A percentile compares a stretch with the other conserved stretches of the same genome.
Conservation (phyloP, 2,797 vertebrate genomes). For the Acanthurus lineatus region DNA sequence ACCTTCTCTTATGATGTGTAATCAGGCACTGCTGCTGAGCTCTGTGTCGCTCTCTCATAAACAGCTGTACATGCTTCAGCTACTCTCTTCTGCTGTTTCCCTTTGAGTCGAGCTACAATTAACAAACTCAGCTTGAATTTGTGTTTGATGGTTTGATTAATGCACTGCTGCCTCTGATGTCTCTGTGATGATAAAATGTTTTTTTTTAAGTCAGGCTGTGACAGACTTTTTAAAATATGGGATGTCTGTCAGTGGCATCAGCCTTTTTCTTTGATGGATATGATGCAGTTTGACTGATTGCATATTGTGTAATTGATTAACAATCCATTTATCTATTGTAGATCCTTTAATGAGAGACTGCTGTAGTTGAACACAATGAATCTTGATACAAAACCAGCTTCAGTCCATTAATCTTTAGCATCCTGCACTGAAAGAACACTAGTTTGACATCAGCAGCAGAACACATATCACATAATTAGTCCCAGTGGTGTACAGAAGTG, state of each 20-base stretch:
- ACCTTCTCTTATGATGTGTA: neutral
- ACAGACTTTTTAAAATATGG: neutral
- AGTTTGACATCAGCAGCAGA: neutral
- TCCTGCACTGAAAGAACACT: neutral
- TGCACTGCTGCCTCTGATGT: neutral
- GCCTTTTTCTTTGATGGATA: constrained; percentile 1
- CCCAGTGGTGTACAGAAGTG: neutral
- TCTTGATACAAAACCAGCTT: no score
- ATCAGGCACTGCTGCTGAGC: constrained; percentile 1
- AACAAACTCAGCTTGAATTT: constrained; percentile 21
- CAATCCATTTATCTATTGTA: neutral
- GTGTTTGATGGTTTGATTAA: neutral
- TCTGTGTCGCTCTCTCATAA: neutral
- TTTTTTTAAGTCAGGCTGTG: neutral
- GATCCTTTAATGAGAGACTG: neutral
- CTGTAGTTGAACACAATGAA: neutral
- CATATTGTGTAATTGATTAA: neutral
- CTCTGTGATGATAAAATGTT: constrained; percentile 3
- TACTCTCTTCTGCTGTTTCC: constrained; percentile 8
- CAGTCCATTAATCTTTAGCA: neutral
- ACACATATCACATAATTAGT: neutral
- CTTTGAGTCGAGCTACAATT: constrained; percentile 35
- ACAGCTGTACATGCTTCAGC: neutral
- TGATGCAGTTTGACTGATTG: constrained; percentile 18
- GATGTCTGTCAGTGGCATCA: neutral